A percentile compares a stretch with the other conserved stretches of the same genome.
phyloP scores from a whole-genome alignment of 1,140 invertebrate genomes.

The Calliopsis andreniformis region DNA sequence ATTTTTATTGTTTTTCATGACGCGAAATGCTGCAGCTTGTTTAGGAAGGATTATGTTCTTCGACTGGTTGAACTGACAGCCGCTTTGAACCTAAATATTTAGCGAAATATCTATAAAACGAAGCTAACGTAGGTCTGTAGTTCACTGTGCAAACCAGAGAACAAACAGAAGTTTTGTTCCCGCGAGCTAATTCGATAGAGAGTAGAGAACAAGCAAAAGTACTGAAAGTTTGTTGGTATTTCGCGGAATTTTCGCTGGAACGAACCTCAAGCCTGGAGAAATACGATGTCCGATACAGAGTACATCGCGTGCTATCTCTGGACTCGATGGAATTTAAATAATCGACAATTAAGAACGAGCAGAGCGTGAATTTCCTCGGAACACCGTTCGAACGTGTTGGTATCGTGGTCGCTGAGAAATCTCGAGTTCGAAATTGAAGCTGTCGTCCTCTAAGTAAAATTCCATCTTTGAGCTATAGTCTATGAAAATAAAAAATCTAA shows the following conservation, averaged over 20 bases:
- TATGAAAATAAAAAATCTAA: too few relatives aligned
- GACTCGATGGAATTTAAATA: conserved; percentile 59
- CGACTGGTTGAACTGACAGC: too few relatives aligned
- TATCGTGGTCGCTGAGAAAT: neutral
- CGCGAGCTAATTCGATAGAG: neutral
- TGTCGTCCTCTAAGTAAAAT: too few relatives aligned
- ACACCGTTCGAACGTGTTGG: neutral
- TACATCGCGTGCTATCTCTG: neutral
- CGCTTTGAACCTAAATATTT: neutral
- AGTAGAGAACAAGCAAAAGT: neutral
- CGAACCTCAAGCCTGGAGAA: neutral
- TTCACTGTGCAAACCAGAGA: neutral
- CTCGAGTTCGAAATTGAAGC: neutral
- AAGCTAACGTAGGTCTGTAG: too few relatives aligned
- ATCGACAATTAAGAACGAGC: conserved; percentile 54
- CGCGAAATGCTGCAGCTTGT: neutral
- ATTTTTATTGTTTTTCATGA: neutral
- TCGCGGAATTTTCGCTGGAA: neutral
- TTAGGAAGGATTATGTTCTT: neutral
- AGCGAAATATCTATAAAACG: neutral
- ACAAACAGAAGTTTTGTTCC: neutral
- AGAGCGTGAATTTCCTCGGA: conserved; percentile 50
- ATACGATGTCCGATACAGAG: neutral
- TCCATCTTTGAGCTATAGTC: too few relatives aligned
- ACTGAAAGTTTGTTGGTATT: neutral